Evolutionary conservation across 2,113 vertebrate species (phyloP).

Genomic region (Gymnarchus niloticus): DNA sequence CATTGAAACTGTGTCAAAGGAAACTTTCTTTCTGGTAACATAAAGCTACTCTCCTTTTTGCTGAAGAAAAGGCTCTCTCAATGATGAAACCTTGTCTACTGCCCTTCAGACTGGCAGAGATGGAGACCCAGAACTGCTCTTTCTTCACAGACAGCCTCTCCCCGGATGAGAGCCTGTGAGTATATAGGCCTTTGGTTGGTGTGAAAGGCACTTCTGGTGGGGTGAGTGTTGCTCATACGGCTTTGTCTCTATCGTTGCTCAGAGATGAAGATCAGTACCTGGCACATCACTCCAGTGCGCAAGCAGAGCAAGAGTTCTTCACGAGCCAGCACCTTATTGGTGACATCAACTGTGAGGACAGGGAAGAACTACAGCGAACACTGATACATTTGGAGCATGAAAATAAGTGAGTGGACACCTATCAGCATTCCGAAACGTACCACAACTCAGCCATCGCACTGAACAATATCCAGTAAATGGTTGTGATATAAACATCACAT

Average conservation of each 20-base stretch:
- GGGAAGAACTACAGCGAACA: slow-evolving; percentile 68
- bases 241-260: background rate
- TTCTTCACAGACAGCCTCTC: slow-evolving; percentile 75
- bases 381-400: slow-evolving; percentile 73
- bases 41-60: background rate
- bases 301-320: slow-evolving; percentile 62
- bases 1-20: background rate
- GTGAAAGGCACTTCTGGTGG: background rate
- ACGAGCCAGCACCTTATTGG: slow-evolving; percentile 50
- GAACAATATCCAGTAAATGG: too few species aligned
- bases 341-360: slow-evolving; percentile 51
- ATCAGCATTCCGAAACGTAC: background rate
- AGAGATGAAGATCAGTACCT: slow-evolving; percentile 78
- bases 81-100: background rate
- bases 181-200: slow-evolving; percentile 28
- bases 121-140: slow-evolving; percentile 78
- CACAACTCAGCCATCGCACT: too few species aligned
- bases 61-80: background rate
- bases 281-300: slow-evolving; percentile 68
- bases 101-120: slow-evolving; percentile 66
- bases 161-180: slow-evolving; percentile 77
- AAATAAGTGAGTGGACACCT: slow-evolving; percentile 60
- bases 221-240: background rate
- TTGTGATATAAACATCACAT: background rate
- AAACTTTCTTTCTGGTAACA: background rate